These are phyloP conservation scores for Macrosoma leucophasiata DNA, from an alignment of 2,888 invertebrate genomes.

Conservation along the genomic window DNA sequence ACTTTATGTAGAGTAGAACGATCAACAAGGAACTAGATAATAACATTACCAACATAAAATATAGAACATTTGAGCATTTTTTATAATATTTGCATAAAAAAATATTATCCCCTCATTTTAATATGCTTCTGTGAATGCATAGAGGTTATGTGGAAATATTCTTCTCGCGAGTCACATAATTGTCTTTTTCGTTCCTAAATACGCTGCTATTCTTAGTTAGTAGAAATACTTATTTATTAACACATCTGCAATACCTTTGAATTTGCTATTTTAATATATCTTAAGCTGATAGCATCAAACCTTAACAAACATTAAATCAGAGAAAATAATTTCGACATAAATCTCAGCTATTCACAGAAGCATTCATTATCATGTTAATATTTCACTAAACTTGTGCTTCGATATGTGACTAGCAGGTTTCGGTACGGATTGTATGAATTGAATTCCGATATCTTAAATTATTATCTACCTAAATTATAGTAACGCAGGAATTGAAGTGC, in stretches of 20 bases:
- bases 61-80: conserved; percentile 71
- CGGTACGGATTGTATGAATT: conserved; percentile 46
- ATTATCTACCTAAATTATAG: conserved; percentile 38
- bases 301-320: too few species aligned
- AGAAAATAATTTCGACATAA: too few species aligned
- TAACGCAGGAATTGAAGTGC: conserved; percentile 26
- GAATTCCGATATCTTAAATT: conserved; percentile 38
- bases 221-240: too few species aligned
- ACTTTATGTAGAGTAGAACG: conserved; percentile 43
- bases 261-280: too few species aligned
- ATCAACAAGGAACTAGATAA: conserved; percentile 62
- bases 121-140: conserved; percentile 39
- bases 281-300: too few species aligned
- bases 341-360: conserved; percentile 40
- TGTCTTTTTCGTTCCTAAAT: conserved; percentile 1
- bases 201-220: too few species aligned
- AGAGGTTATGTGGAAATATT: conserved; percentile 32
- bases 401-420: conserved; percentile 55
- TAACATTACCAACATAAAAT: conserved; percentile 68
- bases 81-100: conserved; percentile 65
- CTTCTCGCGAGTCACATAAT: neutral
- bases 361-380: conserved; percentile 31
- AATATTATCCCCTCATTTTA: conserved; percentile 56
- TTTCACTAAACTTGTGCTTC: conserved; percentile 41
- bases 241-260: too few species aligned